phyloP scores from a whole-genome alignment of 2,113 vertebrate species.

The Octodon degus region DNA sequence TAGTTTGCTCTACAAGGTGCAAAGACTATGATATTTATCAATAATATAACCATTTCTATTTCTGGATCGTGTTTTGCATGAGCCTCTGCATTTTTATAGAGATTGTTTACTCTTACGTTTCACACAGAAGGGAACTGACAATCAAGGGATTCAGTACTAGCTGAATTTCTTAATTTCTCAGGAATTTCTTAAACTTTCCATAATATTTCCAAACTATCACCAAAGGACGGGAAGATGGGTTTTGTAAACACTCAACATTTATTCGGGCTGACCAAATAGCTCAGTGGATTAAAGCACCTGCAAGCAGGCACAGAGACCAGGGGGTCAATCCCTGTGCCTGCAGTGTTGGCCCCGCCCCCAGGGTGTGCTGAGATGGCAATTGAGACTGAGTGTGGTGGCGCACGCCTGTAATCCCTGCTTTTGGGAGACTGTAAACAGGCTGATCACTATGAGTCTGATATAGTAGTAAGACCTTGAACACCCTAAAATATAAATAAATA shows the following conservation, averaged over 20 bases:
- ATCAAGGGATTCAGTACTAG: background rate
- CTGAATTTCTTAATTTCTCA: background rate
- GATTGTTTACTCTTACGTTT: conserved; percentile 5
- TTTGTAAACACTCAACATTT: background rate
- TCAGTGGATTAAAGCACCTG: too few species aligned
- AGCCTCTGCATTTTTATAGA: conserved; percentile 37
- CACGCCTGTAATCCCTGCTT: too few species aligned
- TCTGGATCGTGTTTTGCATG: background rate
- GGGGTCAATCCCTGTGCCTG: too few species aligned
- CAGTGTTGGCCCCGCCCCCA: too few species aligned
- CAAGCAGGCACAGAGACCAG: too few species aligned
- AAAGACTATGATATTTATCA: background rate
- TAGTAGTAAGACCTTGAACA: too few species aligned
- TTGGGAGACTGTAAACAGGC: too few species aligned
- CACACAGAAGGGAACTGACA: conserved; percentile 12
- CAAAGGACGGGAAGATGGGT: background rate
- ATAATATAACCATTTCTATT: background rate
- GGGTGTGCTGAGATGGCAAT: too few species aligned
- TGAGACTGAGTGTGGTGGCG: too few species aligned
- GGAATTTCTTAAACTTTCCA: background rate
- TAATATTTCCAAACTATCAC: background rate
- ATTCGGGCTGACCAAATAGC: too few species aligned
- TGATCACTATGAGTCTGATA: too few species aligned
- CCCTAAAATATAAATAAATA: too few species aligned
- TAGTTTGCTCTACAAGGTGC: background rate